Percentiles rank a stretch among this genome's conserved stretches.
phyloP scores from a whole-genome alignment of 2,797 vertebrate genomes.

The Artibeus lituratus region DNA sequence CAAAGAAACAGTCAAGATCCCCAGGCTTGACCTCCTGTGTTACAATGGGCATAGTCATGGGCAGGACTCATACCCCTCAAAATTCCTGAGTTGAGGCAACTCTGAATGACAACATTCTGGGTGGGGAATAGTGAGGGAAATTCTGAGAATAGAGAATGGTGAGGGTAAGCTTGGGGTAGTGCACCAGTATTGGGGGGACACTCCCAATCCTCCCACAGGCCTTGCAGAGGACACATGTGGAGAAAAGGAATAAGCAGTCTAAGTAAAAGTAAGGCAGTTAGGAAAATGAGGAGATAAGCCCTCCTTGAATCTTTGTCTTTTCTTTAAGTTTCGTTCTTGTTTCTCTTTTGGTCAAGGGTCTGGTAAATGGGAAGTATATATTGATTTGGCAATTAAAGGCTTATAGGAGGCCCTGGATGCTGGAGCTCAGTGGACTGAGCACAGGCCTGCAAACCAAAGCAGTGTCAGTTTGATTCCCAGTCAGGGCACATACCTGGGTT shows the following conservation, averaged over 20 bases:
- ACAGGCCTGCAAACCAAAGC: too few relatives aligned
- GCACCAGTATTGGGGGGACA: too few relatives aligned
- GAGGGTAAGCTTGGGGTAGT: not conserved
- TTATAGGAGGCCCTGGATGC: too few relatives aligned
- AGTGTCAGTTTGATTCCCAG: too few relatives aligned
- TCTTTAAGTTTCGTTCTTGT: not conserved
- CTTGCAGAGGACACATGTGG: not conserved
- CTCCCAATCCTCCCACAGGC: not conserved
- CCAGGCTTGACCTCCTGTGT: not conserved
- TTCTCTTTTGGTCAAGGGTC: not conserved
- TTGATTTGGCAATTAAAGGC: not conserved
- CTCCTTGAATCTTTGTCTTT: not conserved
- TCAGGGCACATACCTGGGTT: too few relatives aligned
- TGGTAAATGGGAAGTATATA: not conserved
- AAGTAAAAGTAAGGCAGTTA: not conserved
- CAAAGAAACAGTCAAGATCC: not conserved
- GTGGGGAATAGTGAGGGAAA: not conserved
- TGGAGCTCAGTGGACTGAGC: too few relatives aligned
- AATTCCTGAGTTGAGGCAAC: not conserved
- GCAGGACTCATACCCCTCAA: not conserved
- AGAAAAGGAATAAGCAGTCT: not conserved
- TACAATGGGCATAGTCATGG: not conserved
- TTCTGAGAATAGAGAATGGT: too few relatives aligned
- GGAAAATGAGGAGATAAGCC: not conserved
- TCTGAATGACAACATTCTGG: not conserved